Conservation (phyloP, 2,113 vertebrate species). For the Sprattus sprattus region DNA sequence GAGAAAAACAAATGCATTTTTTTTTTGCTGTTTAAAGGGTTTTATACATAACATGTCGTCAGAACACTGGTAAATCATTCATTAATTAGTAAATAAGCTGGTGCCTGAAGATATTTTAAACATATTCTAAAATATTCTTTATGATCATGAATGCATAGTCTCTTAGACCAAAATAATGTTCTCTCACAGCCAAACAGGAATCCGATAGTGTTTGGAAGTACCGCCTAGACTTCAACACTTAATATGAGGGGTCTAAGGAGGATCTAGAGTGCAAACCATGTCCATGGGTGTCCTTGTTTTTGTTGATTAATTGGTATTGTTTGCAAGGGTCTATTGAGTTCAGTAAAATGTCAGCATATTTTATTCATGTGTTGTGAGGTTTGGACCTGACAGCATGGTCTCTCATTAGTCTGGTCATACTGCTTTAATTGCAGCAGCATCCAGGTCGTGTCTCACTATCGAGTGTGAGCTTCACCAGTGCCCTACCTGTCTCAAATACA, state of each 20-base stretch:
- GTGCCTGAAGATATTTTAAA: not conserved
- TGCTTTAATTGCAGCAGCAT: slow-evolving; percentile 28
- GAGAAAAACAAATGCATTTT: not conserved
- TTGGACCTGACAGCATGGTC: slow-evolving; percentile 27
- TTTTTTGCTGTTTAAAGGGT: not conserved
- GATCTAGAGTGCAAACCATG: not conserved
- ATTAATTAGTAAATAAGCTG: not conserved
- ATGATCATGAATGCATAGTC: not conserved
- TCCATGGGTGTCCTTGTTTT: slow-evolving; percentile 3
- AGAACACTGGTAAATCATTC: not conserved
- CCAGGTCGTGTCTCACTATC: not conserved
- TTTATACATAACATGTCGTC: not conserved
- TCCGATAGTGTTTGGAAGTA: not conserved
- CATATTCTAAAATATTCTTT: not conserved
- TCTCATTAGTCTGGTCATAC: slow-evolving; percentile 36
- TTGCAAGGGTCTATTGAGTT: slow-evolving; percentile 33
- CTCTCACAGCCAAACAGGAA: not conserved
- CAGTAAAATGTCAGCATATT: slow-evolving; percentile 49
- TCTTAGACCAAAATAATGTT: not conserved
- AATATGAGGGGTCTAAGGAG: not conserved
- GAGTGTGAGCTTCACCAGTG: not conserved
- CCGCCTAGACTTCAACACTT: not conserved
- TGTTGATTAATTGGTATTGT: slow-evolving; percentile 21
- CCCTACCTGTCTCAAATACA: not conserved
- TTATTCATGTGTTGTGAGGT: slow-evolving; percentile 46